Evolutionary conservation across 2,797 vertebrate genomes (phyloP).

Genomic region (Sebastes alutus): DNA sequence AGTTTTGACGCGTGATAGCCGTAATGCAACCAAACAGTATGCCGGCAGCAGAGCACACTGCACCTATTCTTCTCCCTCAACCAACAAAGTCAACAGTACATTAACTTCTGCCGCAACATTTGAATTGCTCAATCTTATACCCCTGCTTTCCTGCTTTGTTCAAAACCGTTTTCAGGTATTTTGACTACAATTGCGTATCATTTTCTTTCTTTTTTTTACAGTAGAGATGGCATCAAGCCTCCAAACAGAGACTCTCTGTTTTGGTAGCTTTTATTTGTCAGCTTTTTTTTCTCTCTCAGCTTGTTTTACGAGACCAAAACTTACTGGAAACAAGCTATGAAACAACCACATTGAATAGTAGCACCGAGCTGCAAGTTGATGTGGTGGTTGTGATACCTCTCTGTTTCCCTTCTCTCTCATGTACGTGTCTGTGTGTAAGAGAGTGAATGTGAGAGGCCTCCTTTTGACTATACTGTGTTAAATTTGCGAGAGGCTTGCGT

Average conservation of each 20-base stretch:
- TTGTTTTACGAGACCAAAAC: conserved; percentile 47
- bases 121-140: background rate
- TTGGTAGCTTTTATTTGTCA: background rate
- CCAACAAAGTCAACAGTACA: conserved; percentile 46
- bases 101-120: conserved; percentile 36
- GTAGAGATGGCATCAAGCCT: conserved; percentile 32
- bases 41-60: conserved; percentile 53
- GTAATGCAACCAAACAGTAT: conserved; percentile 54
- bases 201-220: background rate
- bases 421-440: conserved; percentile 37
- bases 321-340: conserved; percentile 65
- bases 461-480: conserved; percentile 59
- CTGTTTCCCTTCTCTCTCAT: conserved; percentile 38
- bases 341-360: conserved; percentile 55
- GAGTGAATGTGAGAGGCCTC: conserved; percentile 36
- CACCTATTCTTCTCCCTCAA: conserved; percentile 47
- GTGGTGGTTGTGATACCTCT: conserved; percentile 31
- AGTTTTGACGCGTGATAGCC: conserved; percentile 39
- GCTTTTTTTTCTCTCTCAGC: conserved; percentile 6
- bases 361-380: conserved; percentile 61
- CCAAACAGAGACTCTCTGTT: conserved; percentile 41
- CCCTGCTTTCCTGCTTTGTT: conserved; percentile 16
- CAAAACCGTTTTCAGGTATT: conserved; percentile 46
- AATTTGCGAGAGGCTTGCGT: conserved; percentile 31
- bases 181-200: conserved; percentile 9